Base-by-base conservation (phyloP, 1,140 invertebrate species). In the Bombus haemorrhoidalis region DNA sequence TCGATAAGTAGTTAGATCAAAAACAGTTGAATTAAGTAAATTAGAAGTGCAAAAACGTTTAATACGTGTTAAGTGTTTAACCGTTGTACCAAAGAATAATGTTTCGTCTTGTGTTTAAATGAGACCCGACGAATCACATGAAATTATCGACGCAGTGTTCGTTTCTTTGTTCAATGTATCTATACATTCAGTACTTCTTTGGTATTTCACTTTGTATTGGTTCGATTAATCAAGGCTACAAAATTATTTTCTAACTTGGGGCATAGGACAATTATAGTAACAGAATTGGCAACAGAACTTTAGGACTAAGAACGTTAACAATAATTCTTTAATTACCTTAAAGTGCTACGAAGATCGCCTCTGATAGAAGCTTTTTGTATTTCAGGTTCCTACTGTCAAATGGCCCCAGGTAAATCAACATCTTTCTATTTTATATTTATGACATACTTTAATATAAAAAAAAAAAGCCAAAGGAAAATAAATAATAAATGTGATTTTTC, bases 301-400 rank as follows among this genome's bases (percentile, higher is more conserved):
- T 66, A 66, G n/a, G 59, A 12, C 3, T 59, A 12, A n/a, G n/a
- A 34, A 18, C 2, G 1, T n/a, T n/a, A 66, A 34, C 22, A 18
- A 34, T 34, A 18, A 32, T 66, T 41, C 9, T 43, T 37, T 37
- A 53, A 28, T 81, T 47, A 10, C 3, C 34, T 32, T 12, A 39
- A 34, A 34, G 43, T 43, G 6, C 0, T 15, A 43, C 4, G 5
- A 32, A 3, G 9, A 66, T 25, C 5, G 10, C 37, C 22, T 47
- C 43, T 18, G 57, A 86, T 59, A 41, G 18, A 5, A 43, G 34
- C 80, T 78, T 47, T 86, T 87, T 91, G 87, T 86, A 80, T 93
- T 92, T 25, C 91, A 95, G 94, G 93, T 90, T 91, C 93, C 77
- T 92, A 94, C 82, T 95, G 94, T 92, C 94, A 93, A 85, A 94